Evolutionary conservation across 1,140 invertebrate genomes (phyloP).

Genomic region (Agrypnia vestita): DNA sequence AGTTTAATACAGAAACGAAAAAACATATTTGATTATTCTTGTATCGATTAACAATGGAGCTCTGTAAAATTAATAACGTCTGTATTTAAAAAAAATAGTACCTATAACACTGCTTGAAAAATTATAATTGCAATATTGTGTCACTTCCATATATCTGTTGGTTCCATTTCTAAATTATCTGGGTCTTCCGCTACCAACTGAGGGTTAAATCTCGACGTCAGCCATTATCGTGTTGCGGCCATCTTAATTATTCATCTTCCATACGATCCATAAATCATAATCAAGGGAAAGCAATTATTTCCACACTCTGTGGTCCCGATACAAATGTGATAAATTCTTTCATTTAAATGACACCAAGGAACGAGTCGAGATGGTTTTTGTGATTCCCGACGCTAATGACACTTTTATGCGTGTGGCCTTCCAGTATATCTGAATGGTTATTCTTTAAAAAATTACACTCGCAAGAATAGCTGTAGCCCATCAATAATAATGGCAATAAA

Average conservation of each 20-base stretch:
- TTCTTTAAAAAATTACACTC: no score
- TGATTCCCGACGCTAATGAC: slow-evolving; percentile 14
- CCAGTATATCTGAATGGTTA: not conserved
- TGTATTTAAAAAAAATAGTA: no score
- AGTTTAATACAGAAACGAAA: no score
- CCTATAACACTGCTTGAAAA: not conserved
- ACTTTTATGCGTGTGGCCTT: slow-evolving; percentile 21
- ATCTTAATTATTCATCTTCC: slow-evolving; percentile 50
- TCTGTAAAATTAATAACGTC: no score
- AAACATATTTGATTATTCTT: no score
- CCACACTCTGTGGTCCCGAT: slow-evolving; percentile 32
- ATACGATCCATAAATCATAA: slow-evolving; percentile 42
- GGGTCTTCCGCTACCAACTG: not conserved
- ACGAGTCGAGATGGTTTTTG: slow-evolving; percentile 12
- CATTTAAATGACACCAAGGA: slow-evolving; percentile 10
- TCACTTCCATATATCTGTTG: no score
- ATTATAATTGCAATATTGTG: not conserved
- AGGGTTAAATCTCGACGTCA: slow-evolving; percentile 38
- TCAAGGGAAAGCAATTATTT: slow-evolving; percentile 44
- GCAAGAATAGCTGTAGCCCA: no score
- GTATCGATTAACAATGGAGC: no score
- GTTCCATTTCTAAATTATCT: no score
- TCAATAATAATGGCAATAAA: no score
- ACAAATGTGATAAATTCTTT: slow-evolving; percentile 25
- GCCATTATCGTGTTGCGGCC: slow-evolving; percentile 33